Conservation (phyloP, 2,113 vertebrate genomes). For the Pangasianodon hypophthalmus region DNA sequence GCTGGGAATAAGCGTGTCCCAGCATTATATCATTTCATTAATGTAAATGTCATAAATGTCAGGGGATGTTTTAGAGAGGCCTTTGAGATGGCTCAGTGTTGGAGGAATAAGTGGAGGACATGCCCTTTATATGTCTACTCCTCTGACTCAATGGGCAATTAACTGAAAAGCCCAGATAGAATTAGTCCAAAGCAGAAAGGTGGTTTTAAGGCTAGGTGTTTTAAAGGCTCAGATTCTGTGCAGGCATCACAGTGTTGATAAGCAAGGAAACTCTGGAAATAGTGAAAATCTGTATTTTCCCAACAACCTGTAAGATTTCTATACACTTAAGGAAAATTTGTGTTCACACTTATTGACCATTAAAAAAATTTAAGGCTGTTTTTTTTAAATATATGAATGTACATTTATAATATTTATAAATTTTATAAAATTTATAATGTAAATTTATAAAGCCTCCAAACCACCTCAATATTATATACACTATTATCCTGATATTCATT, state of each 20-base stretch:
- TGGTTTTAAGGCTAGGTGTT: constrained; percentile 51
- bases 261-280: neutral
- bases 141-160: constrained; percentile 51
- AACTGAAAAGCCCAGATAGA: constrained; percentile 55
- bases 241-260: neutral
- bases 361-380: too few relatives aligned
- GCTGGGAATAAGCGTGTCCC: constrained; percentile 53
- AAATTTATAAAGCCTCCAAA: neutral
- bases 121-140: constrained; percentile 41
- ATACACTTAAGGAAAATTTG: too few relatives aligned
- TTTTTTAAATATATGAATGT: too few relatives aligned
- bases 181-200: constrained; percentile 54
- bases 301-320: too few relatives aligned
- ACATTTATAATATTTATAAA: too few relatives aligned
- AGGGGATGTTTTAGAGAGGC: constrained; percentile 53
- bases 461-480: neutral
- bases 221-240: constrained; percentile 46
- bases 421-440: too few relatives aligned
- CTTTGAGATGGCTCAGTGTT: constrained; percentile 47
- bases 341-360: too few relatives aligned
- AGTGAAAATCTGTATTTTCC: neutral
- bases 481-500: neutral
- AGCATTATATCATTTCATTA: constrained; percentile 63
- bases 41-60: constrained; percentile 63
- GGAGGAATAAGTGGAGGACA: constrained; percentile 27